Evolutionary conservation across 2,113 vertebrate genomes (phyloP).

Genomic region (Cacatua alba): DNA sequence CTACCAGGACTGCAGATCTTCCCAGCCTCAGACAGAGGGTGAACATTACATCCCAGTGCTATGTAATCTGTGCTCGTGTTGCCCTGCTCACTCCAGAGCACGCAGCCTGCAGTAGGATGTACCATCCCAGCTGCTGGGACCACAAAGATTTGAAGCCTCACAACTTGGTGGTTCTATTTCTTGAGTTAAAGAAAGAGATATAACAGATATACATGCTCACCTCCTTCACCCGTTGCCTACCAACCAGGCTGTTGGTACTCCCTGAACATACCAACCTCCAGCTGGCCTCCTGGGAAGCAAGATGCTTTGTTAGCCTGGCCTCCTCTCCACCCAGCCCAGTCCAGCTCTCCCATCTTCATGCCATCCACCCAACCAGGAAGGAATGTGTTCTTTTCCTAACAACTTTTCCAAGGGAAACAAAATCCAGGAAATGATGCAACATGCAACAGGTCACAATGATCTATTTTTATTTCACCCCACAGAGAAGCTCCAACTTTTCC

Average conservation of each 20-base stretch:
- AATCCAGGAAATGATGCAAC: neutral
- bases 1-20: neutral
- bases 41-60: neutral
- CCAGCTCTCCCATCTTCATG: neutral
- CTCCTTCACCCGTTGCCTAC: neutral
- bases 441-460: neutral
- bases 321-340: neutral
- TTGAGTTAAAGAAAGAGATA: neutral
- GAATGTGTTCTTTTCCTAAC: neutral
- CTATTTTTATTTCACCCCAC: neutral
- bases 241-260: neutral
- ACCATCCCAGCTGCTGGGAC: neutral
- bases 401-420: neutral
- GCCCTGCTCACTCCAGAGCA: neutral
- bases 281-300: neutral
- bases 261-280: neutral
- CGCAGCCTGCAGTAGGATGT: neutral
- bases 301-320: neutral
- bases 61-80: neutral
- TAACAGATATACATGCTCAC: neutral
- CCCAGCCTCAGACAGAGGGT: neutral
- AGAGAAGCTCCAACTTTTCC: neutral
- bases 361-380: neutral
- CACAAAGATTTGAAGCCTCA: neutral
- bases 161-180: neutral